Percentiles rank a stretch among this genome's conserved stretches.
These are phyloP conservation scores for Nycticryphes semicollaris DNA, from an alignment of 2,113 vertebrate species.

Conservation along the genomic window DNA sequence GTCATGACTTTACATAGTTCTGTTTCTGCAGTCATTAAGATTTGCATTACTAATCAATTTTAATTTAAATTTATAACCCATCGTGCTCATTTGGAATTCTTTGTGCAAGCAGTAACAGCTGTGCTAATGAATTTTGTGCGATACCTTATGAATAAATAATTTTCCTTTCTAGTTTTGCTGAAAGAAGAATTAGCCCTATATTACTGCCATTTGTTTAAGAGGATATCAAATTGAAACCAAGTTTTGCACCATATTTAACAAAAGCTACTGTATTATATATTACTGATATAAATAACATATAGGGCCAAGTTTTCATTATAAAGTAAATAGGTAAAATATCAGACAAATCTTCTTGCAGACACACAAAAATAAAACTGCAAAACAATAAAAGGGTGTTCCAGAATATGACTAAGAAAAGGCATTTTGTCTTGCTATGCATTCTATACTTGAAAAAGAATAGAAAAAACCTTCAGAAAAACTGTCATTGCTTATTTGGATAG, in stretches of 20 bases:
- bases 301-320: background rate
- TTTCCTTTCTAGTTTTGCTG: background rate
- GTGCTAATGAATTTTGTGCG: slow-evolving; percentile 61
- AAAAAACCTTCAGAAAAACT: background rate
- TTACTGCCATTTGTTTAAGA: background rate
- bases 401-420: background rate
- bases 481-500: background rate
- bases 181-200: background rate
- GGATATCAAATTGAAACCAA: background rate
- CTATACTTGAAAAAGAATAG: background rate
- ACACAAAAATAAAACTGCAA: background rate
- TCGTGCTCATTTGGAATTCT: slow-evolving; percentile 65
- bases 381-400: background rate
- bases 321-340: background rate
- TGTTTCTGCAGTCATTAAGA: slow-evolving; percentile 42
- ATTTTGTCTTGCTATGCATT: background rate
- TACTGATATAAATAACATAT: background rate
- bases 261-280: background rate
- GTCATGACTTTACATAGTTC: slow-evolving; percentile 19
- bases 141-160: slow-evolving; percentile 64
- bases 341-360: background rate
- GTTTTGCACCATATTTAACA: background rate
- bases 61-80: slow-evolving; percentile 66
- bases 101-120: slow-evolving; percentile 50
- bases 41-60: slow-evolving; percentile 66